Conservation (phyloP, 2,888 invertebrate genomes). For the Caenorhabditis angaria region DNA sequence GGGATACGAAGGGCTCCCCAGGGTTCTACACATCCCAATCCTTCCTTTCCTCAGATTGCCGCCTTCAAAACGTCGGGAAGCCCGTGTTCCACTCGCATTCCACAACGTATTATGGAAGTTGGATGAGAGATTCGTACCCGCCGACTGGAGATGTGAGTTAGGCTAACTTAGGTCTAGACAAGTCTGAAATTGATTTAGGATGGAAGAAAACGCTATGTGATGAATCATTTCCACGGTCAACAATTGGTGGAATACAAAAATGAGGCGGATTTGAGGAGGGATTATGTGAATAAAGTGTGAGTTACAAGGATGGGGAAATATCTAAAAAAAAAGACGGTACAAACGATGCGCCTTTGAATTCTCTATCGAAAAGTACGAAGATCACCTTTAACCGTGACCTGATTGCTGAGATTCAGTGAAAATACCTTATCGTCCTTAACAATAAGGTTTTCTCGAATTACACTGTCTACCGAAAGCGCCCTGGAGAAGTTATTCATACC, state of each 20-base stretch:
- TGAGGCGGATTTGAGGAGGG: slow-evolving; percentile 65
- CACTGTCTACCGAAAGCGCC: too few relatives aligned
- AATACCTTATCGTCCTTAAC: too few relatives aligned
- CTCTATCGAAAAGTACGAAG: too few relatives aligned
- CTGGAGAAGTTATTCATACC: too few relatives aligned
- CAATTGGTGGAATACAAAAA: slow-evolving; percentile 73
- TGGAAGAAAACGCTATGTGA: slow-evolving; percentile 69
- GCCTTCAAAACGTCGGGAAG: slow-evolving; percentile 73
- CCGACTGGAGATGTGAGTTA: slow-evolving; percentile 61
- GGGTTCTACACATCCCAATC: too few relatives aligned
- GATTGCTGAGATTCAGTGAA: too few relatives aligned
- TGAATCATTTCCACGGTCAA: slow-evolving; percentile 73
- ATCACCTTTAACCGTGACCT: too few relatives aligned
- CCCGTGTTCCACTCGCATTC: slow-evolving; percentile 74
- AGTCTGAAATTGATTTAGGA: slow-evolving; percentile 34
- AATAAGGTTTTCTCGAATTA: too few relatives aligned
- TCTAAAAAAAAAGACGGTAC: too few relatives aligned
- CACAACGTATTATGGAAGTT: slow-evolving; percentile 73
- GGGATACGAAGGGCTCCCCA: neutral
- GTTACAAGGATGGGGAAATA: slow-evolving; percentile 2
- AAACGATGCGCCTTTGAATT: too few relatives aligned
- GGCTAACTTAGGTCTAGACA: neutral
- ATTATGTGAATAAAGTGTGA: slow-evolving; percentile 55
- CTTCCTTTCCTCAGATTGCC: slow-evolving; percentile 71
- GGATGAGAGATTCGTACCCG: slow-evolving; percentile 74